These are phyloP conservation scores for Idris sp. DNA, from an alignment of 1,140 invertebrate species.

Conservation along the genomic window DNA sequence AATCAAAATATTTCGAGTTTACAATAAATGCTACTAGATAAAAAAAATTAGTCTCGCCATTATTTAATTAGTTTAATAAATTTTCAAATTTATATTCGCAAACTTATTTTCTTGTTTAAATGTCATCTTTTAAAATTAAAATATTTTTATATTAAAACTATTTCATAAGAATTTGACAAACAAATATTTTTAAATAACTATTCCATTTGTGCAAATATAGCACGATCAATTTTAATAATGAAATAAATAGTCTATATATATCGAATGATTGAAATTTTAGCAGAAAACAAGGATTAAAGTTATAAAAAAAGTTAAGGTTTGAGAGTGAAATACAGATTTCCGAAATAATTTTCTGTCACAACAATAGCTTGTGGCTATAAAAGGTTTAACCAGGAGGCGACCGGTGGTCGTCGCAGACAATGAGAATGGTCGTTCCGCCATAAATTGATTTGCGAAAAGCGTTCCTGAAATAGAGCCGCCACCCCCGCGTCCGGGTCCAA, in stretches of 20 bases:
- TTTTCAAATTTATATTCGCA: no score
- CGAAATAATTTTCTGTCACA: slow-evolving; percentile 78
- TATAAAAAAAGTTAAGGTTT: slow-evolving; percentile 60
- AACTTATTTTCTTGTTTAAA: no score
- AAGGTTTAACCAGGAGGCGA: slow-evolving; percentile 74
- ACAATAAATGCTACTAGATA: slow-evolving; percentile 10
- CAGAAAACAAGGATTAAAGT: slow-evolving; percentile 56
- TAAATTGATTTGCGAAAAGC: slow-evolving; percentile 79
- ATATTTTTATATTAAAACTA: no score
- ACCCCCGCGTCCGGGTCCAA: slow-evolving; percentile 61
- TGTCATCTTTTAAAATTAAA: no score
- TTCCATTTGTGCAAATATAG: no score
- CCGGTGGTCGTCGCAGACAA: slow-evolving; percentile 71
- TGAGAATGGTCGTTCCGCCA: slow-evolving; percentile 74
- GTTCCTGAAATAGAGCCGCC: slow-evolving; percentile 74
- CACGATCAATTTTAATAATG: background rate
- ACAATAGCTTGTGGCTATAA: slow-evolving; percentile 75
- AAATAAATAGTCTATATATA: slow-evolving; percentile 48
- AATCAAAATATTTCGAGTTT: slow-evolving; percentile 37
- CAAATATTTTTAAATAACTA: no score
- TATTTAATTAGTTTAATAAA: no score
- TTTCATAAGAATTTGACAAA: no score
- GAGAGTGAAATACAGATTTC: slow-evolving; percentile 66
- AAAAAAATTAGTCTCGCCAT: slow-evolving; percentile 18
- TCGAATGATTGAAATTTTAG: slow-evolving; percentile 38